Evolutionary conservation across 2,888 invertebrate species (phyloP), one percentile per base, ranked within the genome.

Genomic region (Drosophila merina): DNA sequence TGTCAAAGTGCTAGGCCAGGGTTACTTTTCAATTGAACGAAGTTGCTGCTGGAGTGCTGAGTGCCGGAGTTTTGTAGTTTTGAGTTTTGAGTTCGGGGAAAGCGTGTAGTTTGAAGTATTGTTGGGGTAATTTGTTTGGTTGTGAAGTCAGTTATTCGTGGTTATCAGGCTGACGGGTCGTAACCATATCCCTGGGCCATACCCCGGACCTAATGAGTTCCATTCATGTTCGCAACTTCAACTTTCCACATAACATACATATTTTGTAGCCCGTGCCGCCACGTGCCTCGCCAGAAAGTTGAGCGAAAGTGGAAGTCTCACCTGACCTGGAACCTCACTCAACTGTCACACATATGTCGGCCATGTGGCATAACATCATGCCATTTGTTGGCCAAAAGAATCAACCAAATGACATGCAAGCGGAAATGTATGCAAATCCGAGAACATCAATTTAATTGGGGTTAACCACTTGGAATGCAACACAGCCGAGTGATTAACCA

Each of bases 391-490:
- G 40, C 25, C 56, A 57, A 40, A 33, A 51, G 7, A 28, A 28
- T 10, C 52, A 54, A 30, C 45, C 44, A 47, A 58, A 45, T 28
- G 36, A 60, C 49, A 48, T 71, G 59, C 66, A 57, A 45, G 59
- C 62, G 68, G 66, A 72, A 74, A 66, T 70, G 55, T 70, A 79
- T 79, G 66, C 67, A 64, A 75, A 70, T 70, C 54, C 26, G 12
- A 25, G 9, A 51, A 70, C 49, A 62, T 51, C 60, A 8, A 68
- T 30, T 72, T 74, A 77, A 77, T 82, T 54, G 49, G 40, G 51
- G 44, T 40, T 72, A 64, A 59, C 82, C 74, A 77, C 77, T 79
- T 76, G 73, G 77, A 77, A 74, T 80, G 72, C 80, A 79, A 77
- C 79, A 64, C 73, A 48, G 42, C 52, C 57, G 56, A 75, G 67